These are phyloP conservation scores for Orgyia antiqua DNA, from an alignment of 2,888 invertebrate species.

Conservation along the genomic window DNA sequence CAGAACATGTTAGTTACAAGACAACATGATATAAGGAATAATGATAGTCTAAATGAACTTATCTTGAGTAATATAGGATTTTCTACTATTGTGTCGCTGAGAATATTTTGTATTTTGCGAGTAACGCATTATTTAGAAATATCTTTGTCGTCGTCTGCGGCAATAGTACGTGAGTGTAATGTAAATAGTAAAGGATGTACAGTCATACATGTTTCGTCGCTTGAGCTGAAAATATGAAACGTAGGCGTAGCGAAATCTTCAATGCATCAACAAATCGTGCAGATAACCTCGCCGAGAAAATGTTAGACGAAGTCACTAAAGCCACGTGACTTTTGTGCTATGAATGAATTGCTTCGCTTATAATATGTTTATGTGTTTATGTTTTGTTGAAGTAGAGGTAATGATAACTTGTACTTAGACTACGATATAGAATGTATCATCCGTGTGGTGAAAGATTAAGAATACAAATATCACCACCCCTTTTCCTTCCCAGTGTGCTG, in stretches of 20 bases:
- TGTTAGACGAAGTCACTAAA: slow-evolving; percentile 30
- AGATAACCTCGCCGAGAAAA: slow-evolving; percentile 38
- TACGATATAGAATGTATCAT: no score
- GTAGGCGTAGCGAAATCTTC: slow-evolving; percentile 30
- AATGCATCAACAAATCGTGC: slow-evolving; percentile 43
- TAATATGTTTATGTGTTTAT: no score
- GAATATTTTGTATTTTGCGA: slow-evolving; percentile 46
- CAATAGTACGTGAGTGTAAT: slow-evolving; percentile 52
- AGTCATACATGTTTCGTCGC: slow-evolving; percentile 65
- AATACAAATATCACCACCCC: no score
- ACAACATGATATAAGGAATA: no score
- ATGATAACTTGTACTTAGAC: no score
- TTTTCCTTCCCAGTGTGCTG: no score
- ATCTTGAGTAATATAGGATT: no score
- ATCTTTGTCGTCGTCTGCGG: slow-evolving; percentile 25
- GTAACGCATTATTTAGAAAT: slow-evolving; percentile 50
- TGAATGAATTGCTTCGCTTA: slow-evolving; percentile 21
- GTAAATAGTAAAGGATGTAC: slow-evolving; percentile 41
- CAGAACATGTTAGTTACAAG: no score
- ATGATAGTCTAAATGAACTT: no score
- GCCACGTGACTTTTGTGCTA: slow-evolving; percentile 9
- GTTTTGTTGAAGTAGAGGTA: no score
- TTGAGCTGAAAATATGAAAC: slow-evolving; percentile 54
- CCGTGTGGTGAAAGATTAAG: no score
- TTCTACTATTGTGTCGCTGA: no score